Conservation (phyloP, 2,888 invertebrate species). For the Tenthredo scrophulariae region DNA sequence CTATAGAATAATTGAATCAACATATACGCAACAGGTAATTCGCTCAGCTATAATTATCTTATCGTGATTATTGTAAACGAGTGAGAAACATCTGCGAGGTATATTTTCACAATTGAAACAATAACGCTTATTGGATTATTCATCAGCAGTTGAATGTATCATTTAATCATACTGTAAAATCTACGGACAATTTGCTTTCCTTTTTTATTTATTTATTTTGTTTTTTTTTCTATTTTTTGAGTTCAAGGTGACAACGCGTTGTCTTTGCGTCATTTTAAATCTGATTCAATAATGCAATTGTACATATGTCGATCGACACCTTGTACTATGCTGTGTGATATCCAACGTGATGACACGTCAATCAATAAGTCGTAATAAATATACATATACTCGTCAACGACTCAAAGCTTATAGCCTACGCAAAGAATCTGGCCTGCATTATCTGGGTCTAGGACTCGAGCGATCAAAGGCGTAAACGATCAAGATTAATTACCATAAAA, state of each 20-base stretch:
- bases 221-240: neutral
- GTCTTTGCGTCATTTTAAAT: neutral
- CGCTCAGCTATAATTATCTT: neutral
- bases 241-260: neutral
- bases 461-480: neutral
- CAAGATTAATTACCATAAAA: neutral
- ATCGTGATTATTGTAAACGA: neutral
- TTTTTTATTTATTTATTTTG: too few relatives aligned
- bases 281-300: constrained; percentile 3
- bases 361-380: constrained; percentile 21
- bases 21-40: neutral
- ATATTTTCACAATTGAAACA: neutral
- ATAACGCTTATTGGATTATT: neutral
- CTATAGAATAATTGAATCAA: neutral
- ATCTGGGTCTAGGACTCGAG: constrained; percentile 46
- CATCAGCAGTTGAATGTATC: neutral
- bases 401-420: constrained; percentile 14
- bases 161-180: neutral
- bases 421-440: constrained; percentile 16
- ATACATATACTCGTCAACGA: neutral
- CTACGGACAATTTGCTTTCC: neutral
- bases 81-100: neutral
- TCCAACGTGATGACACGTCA: constrained; percentile 22
- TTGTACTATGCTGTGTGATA: neutral
- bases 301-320: constrained; percentile 11